Evolutionary conservation across 2,797 vertebrate species (phyloP).

Genomic region (Ficedula albicollis): DNA sequence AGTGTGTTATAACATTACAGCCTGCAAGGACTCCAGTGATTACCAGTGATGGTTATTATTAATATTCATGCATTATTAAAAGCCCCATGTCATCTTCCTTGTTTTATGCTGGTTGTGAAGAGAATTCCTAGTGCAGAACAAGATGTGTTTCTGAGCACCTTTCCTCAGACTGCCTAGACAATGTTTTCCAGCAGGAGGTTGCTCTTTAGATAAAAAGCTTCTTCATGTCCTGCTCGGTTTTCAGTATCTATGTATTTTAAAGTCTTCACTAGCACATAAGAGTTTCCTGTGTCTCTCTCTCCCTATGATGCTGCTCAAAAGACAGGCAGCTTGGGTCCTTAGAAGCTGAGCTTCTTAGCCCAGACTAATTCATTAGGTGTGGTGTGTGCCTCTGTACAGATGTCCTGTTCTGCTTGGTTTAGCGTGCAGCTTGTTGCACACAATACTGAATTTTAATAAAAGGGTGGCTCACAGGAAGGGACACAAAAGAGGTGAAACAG

Average conservation of each 20-base stretch:
- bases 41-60: not conserved
- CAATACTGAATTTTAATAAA: constrained; percentile 19
- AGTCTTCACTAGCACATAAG: not conserved
- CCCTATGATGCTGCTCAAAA: not conserved
- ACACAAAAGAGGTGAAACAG: not conserved
- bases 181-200: not conserved
- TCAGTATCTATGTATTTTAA: not conserved
- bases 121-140: not conserved
- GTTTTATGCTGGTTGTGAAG: not conserved
- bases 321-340: not conserved
- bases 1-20: not conserved
- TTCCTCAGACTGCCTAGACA: not conserved
- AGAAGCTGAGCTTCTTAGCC: not conserved
- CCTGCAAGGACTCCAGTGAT: not conserved
- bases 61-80: not conserved
- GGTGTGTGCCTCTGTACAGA: constrained; percentile 7
- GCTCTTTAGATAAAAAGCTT: constrained; percentile 14
- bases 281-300: not conserved
- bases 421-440: not conserved
- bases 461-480: not conserved
- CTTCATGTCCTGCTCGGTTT: not conserved
- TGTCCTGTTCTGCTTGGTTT: constrained; percentile 23
- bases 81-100: not conserved
- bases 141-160: not conserved
- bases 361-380: constrained; percentile 19